phyloP scores from a whole-genome alignment of 1,140 invertebrate species.

The Papilio aristodemus region DNA sequence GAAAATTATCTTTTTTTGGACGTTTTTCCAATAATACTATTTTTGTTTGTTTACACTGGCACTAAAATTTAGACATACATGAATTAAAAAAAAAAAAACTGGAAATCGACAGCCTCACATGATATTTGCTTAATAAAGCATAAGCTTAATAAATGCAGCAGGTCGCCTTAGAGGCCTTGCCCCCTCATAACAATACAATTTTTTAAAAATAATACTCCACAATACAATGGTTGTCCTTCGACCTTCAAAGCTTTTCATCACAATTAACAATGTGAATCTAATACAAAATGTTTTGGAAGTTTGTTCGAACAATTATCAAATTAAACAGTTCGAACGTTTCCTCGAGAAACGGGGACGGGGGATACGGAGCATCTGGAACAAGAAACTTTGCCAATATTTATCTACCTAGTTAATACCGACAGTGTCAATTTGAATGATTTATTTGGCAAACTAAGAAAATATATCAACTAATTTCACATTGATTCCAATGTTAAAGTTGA shows the following conservation, averaged over 20 bases:
- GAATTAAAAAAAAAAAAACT: too few relatives aligned
- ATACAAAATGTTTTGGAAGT: slow-evolving; percentile 26
- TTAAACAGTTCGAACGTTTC: slow-evolving; percentile 27
- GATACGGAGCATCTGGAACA: slow-evolving; percentile 22
- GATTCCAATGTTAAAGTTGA: not conserved
- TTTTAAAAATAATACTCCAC: too few relatives aligned
- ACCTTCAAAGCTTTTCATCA: slow-evolving; percentile 11
- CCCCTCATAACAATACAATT: too few relatives aligned
- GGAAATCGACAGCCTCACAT: too few relatives aligned
- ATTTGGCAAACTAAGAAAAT: slow-evolving; percentile 14
- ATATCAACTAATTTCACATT: slow-evolving; percentile 1
- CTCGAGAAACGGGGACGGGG: not conserved
- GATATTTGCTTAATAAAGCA: too few relatives aligned
- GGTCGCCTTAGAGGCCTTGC: too few relatives aligned
- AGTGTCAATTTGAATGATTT: slow-evolving; percentile 19
- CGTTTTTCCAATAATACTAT: too few relatives aligned
- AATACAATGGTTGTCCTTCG: not conserved
- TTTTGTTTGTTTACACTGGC: too few relatives aligned
- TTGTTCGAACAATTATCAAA: slow-evolving; percentile 28
- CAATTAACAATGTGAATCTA: slow-evolving; percentile 20
- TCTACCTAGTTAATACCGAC: slow-evolving; percentile 27
- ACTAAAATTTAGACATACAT: too few relatives aligned
- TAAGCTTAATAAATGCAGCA: too few relatives aligned
- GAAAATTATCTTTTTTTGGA: too few relatives aligned
- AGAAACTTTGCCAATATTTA: slow-evolving; percentile 26